These are phyloP conservation scores for Lampropteryx suffumata DNA, from an alignment of 2,888 invertebrate genomes.

Conservation along the genomic window DNA sequence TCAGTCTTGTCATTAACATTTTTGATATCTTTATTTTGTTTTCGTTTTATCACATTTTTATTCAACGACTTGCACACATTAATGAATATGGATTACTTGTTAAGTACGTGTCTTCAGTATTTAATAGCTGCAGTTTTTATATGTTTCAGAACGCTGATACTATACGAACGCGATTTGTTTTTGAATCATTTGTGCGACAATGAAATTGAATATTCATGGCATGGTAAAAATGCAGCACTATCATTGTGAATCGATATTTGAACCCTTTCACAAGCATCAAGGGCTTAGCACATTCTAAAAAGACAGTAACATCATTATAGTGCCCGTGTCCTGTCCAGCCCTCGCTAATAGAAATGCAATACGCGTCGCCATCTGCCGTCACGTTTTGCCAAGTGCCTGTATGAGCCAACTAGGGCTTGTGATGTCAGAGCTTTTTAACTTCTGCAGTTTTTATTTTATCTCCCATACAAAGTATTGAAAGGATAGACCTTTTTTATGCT, in stretches of 20 bases:
- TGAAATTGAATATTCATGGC: too few relatives aligned
- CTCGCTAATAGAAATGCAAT: slow-evolving; percentile 23
- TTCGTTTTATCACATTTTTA: not conserved
- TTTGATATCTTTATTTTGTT: slow-evolving; percentile 13
- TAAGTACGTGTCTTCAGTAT: too few relatives aligned
- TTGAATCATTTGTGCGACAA: too few relatives aligned
- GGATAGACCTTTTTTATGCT: too few relatives aligned
- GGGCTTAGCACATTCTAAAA: slow-evolving; percentile 15
- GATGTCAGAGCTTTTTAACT: slow-evolving; percentile 11
- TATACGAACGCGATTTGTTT: too few relatives aligned
- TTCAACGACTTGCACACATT: not conserved
- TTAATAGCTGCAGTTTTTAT: too few relatives aligned
- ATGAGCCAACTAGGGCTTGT: slow-evolving; percentile 10
- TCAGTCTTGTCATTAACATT: not conserved
- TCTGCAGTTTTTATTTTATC: too few relatives aligned
- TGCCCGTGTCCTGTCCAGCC: slow-evolving; percentile 11
- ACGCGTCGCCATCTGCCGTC: slow-evolving; percentile 17
- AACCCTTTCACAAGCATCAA: slow-evolving; percentile 3
- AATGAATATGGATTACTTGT: slow-evolving; percentile 1
- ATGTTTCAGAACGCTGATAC: too few relatives aligned
- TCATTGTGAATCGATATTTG: not conserved
- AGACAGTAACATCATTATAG: slow-evolving; percentile 21
- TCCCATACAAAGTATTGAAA: too few relatives aligned
- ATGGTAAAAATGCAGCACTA: not conserved
- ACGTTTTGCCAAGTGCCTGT: slow-evolving; percentile 21